phyloP scores from a whole-genome alignment of 2,113 vertebrate genomes.

The Chiloscyllium plagiosum region DNA sequence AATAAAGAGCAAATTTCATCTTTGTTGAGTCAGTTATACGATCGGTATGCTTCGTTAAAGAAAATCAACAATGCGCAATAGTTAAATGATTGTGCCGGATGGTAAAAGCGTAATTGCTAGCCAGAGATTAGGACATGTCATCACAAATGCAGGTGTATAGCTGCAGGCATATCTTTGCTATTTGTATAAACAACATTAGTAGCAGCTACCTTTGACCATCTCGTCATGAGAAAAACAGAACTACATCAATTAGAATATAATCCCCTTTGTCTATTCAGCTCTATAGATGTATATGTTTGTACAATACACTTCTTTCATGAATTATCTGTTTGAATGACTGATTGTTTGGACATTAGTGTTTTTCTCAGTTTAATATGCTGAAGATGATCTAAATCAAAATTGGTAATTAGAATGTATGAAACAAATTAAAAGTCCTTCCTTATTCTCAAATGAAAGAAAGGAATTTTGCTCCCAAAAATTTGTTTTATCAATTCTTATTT shows the following conservation, averaged over 20 bases:
- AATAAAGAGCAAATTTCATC: neutral
- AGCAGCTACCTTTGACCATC: neutral
- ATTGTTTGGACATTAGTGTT: neutral
- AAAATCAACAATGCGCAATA: neutral
- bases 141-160: conserved; percentile 1
- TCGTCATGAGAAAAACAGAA: neutral
- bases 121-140: neutral
- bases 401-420: neutral
- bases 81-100: neutral
- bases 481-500: no score
- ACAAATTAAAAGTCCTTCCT: neutral
- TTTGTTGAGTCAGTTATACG: neutral
- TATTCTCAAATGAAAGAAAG: neutral
- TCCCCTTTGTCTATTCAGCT: neutral
- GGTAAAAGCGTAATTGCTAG: neutral
- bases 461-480: neutral
- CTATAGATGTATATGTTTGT: neutral
- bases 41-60: neutral
- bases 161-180: neutral
- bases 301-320: neutral
- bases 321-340: neutral
- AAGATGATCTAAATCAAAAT: neutral
- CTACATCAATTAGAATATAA: neutral
- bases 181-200: neutral
- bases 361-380: neutral